Percentiles rank a stretch among this genome's conserved stretches.
These are phyloP conservation scores for Scolopax mira DNA, from an alignment of 2,113 vertebrate species.

Conservation along the genomic window DNA sequence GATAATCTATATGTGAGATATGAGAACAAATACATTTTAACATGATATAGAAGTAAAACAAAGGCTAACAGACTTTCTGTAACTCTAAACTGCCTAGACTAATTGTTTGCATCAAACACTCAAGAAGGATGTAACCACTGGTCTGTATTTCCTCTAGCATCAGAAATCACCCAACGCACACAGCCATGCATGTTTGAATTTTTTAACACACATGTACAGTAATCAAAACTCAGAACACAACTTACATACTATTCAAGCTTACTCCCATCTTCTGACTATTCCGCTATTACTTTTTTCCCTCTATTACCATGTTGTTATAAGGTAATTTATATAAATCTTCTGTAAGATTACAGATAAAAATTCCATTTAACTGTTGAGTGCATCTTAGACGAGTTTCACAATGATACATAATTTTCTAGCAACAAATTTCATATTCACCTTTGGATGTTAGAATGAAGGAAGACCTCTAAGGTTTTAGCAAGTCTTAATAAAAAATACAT, in stretches of 20 bases:
- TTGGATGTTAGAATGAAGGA: slow-evolving; percentile 9
- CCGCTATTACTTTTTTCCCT: slow-evolving; percentile 30
- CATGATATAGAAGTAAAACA: slow-evolving; percentile 9
- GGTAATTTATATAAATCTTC: slow-evolving; percentile 53
- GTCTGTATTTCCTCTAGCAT: background rate
- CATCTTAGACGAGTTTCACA: slow-evolving; percentile 29
- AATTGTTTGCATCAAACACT: background rate
- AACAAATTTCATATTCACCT: slow-evolving; percentile 37
- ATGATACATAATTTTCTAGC: slow-evolving; percentile 39
- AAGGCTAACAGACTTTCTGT: background rate
- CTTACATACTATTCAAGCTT: background rate
- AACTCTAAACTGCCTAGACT: background rate
- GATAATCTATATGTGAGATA: background rate
- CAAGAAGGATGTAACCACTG: background rate
- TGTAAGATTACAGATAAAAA: slow-evolving; percentile 50
- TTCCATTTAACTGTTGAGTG: slow-evolving; percentile 57
- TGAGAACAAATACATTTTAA: slow-evolving; percentile 7
- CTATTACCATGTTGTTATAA: slow-evolving; percentile 43
- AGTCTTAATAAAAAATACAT: slow-evolving; percentile 15
- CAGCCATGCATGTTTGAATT: background rate
- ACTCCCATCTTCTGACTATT: background rate
- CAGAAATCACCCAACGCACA: background rate
- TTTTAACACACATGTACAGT: background rate
- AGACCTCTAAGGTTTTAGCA: slow-evolving; percentile 26
- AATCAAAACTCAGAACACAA: background rate